Evolutionary conservation across 64 coral and sea anemone genomes (phyloP), one percentile per base, ranked within the genome.

Genomic region (Acropora yongei): DNA sequence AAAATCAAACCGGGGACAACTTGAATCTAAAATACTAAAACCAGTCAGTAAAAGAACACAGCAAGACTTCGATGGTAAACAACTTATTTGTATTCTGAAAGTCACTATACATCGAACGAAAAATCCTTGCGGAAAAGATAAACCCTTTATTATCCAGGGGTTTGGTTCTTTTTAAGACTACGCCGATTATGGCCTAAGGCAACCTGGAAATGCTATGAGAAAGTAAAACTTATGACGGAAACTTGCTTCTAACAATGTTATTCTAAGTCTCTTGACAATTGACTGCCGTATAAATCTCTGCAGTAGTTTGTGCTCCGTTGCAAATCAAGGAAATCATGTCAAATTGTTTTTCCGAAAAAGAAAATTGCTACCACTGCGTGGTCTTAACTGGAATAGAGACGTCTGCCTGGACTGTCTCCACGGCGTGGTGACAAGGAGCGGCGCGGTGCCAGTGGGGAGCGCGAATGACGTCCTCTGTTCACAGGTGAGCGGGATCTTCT

Each of bases 371-470:
- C 3, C 39, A 19, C 68, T 19, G 17, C 39, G 18, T 20, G 68
- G 17, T 8, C 30, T 39, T 85, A 71, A 44, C 68, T 85, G n/a
- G 82, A 85, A 45, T 85, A 85, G 6, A 72, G 43, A 30, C 82
- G 82, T 71, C 82, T 67, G 43, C 80, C 80, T 30, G 82, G 82
- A 39, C 82, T 85, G n/a, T 82, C 90, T 9, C 82, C 80, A 46
- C 68, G 69, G 41, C 90, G 90, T 41, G 90, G 90, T 49, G 90
- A 91, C n/a, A 91, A 20, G 43, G 90, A 91, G 39, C 90, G 90
- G 8, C 80, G 50, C 47, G 50, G 90, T 6, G 49, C 47, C 45
- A 81, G 41, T 49, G 90, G 90, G 4, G 90, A 91, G 12, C 79
- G 80, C 12, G 90, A 91, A 13, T 83, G 80, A 7, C 90, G 80